Base-by-base conservation (phyloP, 2,888 invertebrate species). In the Dryocosmus kuriphilus region DNA sequence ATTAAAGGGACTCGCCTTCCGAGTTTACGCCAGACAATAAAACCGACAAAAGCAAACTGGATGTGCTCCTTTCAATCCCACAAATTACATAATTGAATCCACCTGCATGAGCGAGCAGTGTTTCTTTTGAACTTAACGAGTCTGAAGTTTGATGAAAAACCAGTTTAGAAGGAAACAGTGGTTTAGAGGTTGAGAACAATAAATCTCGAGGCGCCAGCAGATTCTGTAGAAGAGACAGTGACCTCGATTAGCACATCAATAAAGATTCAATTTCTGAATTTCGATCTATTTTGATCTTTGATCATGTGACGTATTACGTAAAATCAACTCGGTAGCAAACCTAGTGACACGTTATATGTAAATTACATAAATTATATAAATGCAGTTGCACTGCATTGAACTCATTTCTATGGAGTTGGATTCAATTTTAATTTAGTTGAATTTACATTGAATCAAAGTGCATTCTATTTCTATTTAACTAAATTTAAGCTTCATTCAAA, bases 231-330 rank as follows among this genome's bases (percentile, higher is more conserved):
- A 55, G 22, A 22, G 30, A 71, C 71, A 71, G 51, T 46, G 71
- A 71, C 71, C 71, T 71, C 71, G 71, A 71, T 32, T 71, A 6
- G 30, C 51, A 71, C 30, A 71, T 71, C 4, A 71, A 51, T n/a
- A 71, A 71, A 51, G 71, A 71, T 51, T 71, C 51, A 71, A 71
- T 51, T 71, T 51, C 71, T 51, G 51, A 71, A 32, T 71, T 71
- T 51, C 71, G 51, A 71, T 51, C 71, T 51, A 71, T 71, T 71
- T 51, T 24, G 51, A 71, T 30, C 46, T 51, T 19, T 6, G 9
- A 51, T 51, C 46, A 71, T n/a, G 51, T 51, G 71, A 2, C 9
- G 11, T 51, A 71, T 71, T 71, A 32, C 51, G 51, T 71, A 71
- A 71, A 51, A 46, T 51, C 24, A 11, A 27, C 19, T 19, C 11